Evolutionary conservation across 2,113 vertebrate species (phyloP), one percentile per base, ranked within the genome.

Genomic region (Pachycephala philippinensis): DNA sequence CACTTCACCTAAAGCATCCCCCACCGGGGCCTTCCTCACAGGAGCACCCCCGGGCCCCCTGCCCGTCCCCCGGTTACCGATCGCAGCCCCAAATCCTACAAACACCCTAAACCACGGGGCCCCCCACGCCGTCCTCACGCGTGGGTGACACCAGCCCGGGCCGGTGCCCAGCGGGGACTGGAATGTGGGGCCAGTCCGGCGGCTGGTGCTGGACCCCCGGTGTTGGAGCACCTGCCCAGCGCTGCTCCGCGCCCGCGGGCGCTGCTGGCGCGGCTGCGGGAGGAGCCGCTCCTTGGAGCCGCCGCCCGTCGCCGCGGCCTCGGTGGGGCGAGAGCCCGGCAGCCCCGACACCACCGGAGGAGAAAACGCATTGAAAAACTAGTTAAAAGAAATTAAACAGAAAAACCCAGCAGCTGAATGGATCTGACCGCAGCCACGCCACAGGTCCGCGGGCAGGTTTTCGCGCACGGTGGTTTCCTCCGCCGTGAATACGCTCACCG

Each of bases 341-440:
- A 83, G 27, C 35, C 15, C 27, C 31, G 54, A 37, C 81, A 65
- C 13, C 2, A 6, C 31, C n/a, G 23, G 33, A 26, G 44, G 11
- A 44, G 15, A 56, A 89, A 87, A 15, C 1, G 27, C 1, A 0
- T 12, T 27, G 5, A 40, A 54, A 91, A 84, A 21, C 0, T 47
- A 47, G 4, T 15, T 24, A 1, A 28, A 40, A 65, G 49, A 24
- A 52, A 31, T 15, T 6, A 50, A 54, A 27, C 9, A 31, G 18
- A 44, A 35, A 45, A 59, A 2, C 1, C 15, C n/a, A 30, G 1
- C 10, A 39, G 37, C 20, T 6, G 49, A 30, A 31, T 14, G 26
- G 9, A 16, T 15, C 47, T 23, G 74, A 28, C 26, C 35, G 4
- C 33, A 27, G 61, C 6, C 79, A 21, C 7, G 14, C 52, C 47